Evolutionary conservation across 2,888 invertebrate genomes (phyloP), one percentile per base, ranked within the genome.

Genomic region (Tridacna gigas): DNA sequence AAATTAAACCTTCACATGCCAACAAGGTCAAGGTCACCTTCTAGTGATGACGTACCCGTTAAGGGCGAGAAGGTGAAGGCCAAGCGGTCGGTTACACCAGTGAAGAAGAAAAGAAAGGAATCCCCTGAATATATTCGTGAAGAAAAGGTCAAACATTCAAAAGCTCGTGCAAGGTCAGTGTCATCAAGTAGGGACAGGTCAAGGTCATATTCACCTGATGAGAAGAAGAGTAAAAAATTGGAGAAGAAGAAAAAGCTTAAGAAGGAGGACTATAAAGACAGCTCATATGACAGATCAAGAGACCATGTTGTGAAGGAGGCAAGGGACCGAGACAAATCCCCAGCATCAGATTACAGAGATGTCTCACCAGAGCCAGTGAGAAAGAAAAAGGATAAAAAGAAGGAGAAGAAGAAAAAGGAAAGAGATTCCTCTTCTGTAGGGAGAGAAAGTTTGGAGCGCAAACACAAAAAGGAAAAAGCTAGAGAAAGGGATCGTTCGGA

Each of bases 351-450:
- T 60, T 84, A 74, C 28, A 61, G 77, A 37, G 83, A 86, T 45
- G 60, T 79, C 25, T 86, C 88, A 11, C 85, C 87, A 7, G 81
- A 74, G 18, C 80, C 69, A 3, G 79, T 76, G 65, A 89, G 87
- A 75, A 87, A 87, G 61, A 87, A 87, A 48, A 87, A 89, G 47
- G 86, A 86, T 4, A 89, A 89, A 56, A 86, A 89, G 80, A 89
- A 88, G 28, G 86, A 87, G 20, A 89, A 89, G 74, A 89, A 89
- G 75, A 85, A 83, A 65, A 89, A 89, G 67, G 84, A 87, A 37
- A 25, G 87, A 69, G 83, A 81, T 60, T 26, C 78, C 11, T 84
- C 83, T 18, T 47, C 74, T 69, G 18, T 67, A 37, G 47, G 25
- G 61, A 65, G 81, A 7, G 84, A 86, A 25, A 63, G 79, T 13